Base-by-base conservation (phyloP, 2,797 vertebrate species). In the Gymnocypris eckloni region DNA sequence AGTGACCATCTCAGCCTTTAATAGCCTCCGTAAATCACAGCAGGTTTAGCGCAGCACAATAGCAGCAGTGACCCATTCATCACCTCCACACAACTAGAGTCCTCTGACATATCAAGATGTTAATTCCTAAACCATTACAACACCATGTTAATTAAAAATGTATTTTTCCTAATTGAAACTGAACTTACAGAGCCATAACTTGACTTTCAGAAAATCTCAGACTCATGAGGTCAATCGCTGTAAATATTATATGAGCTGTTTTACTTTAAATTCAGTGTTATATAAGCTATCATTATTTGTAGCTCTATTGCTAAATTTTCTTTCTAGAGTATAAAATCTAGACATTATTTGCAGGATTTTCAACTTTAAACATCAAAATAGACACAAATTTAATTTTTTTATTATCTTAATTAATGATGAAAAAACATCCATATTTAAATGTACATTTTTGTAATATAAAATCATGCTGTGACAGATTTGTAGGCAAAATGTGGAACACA, bases 11-110 rank as follows among this genome's bases (percentile, higher is more conserved):
- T 94, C 91, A 91, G 88, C 91, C 83, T 87, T 92, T 95, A 94
- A 96, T 95, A 94, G 93, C 92, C 91, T 87, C 93, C 79, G 92
- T 95, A 95, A 95, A 94, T 95, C 94, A 94, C 84, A 39, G 67
- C 81, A 70, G 83, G 86, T 88, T 87, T 90, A 88, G 89, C 86
- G 50, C 81, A 89, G 92, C 90, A 87, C 87, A 83, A 88, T 39
- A 33, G 85, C 87, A 82, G 89, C 93, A 91, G 86, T 91, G 81
- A 13, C 70, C 89, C 88, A 94, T 95, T 92, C 90, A 92, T 95
- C 94, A 94, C 87, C 87, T 88, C 90, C n/a, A 84, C 37, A 59
- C 87, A 82, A 75, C 61, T 66, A 48, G 52, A 85, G 87, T 64
- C 91, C 89, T 87, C 87, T 88, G 91, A 92, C 93, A 90, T 54